Conservation (phyloP, 2,888 invertebrate species). For the Clistopyga incitator region DNA sequence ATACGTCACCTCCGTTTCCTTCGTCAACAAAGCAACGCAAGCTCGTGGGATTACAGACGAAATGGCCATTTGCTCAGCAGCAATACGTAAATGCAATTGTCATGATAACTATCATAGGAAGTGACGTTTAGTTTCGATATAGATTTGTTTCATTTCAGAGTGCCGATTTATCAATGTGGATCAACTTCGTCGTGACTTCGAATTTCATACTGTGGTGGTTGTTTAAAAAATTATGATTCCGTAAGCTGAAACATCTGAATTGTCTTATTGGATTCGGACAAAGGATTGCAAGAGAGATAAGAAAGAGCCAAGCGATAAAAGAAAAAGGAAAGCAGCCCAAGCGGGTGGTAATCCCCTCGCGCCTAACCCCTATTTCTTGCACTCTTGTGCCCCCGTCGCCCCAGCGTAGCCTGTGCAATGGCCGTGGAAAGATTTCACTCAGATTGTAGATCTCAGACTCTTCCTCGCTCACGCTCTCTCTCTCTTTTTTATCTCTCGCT, state of each 20-base stretch:
- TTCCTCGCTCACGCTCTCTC: conserved; percentile 38
- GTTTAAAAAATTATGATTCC: neutral
- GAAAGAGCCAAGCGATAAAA: conserved; percentile 55
- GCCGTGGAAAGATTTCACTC: conserved; percentile 68
- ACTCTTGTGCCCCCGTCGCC: conserved; percentile 36
- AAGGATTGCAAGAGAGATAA: conserved; percentile 55
- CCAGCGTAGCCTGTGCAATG: conserved; percentile 62
- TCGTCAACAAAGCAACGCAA: conserved; percentile 20
- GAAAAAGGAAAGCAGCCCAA: conserved; percentile 53
- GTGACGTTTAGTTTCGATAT: neutral
- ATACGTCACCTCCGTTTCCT: conserved; percentile 1
- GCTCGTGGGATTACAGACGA: neutral
- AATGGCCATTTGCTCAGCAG: neutral
- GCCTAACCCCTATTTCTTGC: conserved; percentile 54
- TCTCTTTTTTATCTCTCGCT: conserved; percentile 53
- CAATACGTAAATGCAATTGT: neutral
- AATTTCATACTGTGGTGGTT: neutral
- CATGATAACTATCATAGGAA: neutral
- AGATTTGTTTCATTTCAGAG: conserved; percentile 1
- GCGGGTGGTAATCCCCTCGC: conserved; percentile 63
- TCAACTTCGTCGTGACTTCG: neutral
- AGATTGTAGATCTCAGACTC: conserved; percentile 71
- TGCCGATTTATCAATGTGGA: neutral
- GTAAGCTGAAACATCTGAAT: neutral
- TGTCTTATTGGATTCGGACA: neutral